These are phyloP conservation scores for Trididemnum nubilum DNA, from an alignment of 23 tunicate species.

Conservation along the genomic window DNA sequence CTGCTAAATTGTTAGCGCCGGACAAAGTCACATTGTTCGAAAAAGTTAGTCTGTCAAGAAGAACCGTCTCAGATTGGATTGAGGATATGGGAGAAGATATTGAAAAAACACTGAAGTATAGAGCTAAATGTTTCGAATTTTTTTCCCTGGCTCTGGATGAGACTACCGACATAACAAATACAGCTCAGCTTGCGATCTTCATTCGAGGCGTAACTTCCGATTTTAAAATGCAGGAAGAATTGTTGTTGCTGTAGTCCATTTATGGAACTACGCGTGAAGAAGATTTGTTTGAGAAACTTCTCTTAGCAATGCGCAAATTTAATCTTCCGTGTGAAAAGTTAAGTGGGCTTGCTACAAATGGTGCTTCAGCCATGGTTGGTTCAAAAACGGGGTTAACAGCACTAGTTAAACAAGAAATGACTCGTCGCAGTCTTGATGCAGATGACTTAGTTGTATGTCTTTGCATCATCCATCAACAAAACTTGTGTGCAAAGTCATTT, in stretches of 20 bases:
- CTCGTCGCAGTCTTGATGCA: conserved; percentile 57
- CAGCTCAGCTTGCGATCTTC: conserved; percentile 60
- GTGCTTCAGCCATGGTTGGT: conserved; percentile 80
- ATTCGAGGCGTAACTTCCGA: conserved; percentile 61
- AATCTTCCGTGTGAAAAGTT: conserved; percentile 54
- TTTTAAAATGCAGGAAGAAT: conserved; percentile 49
- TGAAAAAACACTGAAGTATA: conserved; percentile 56
- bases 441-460: conserved; percentile 43
- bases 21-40: conserved; percentile 58
- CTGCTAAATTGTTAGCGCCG: conserved; percentile 53
- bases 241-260: conserved; percentile 55
- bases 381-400: conserved; percentile 57
- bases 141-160: conserved; percentile 58
- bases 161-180: conserved; percentile 50
- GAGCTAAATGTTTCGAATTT: conserved; percentile 36
- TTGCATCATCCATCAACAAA: conserved; percentile 53
- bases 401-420: conserved; percentile 61
- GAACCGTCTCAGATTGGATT: conserved; percentile 69
- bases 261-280: conserved; percentile 65
- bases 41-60: conserved; percentile 65
- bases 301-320: conserved; percentile 53
- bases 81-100: conserved; percentile 70
- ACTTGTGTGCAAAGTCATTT: conserved; percentile 68
- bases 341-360: conserved; percentile 61
- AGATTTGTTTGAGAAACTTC: conserved; percentile 52